phyloP scores from a whole-genome alignment of 2,888 invertebrate genomes.

The Ectemnius cavifrons region DNA sequence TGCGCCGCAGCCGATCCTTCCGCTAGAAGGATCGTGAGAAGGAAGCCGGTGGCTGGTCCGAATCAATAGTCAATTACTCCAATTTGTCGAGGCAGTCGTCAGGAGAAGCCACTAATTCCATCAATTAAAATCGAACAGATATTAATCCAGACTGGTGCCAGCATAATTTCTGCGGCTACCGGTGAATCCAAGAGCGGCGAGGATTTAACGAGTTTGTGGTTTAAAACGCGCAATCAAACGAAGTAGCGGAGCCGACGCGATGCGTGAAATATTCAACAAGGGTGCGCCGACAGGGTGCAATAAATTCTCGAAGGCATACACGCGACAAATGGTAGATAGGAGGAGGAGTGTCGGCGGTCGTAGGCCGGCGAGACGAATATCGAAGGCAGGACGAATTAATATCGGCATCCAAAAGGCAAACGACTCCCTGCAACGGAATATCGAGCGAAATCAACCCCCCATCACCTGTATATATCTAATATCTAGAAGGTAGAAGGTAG shows the following conservation, averaged over 20 bases:
- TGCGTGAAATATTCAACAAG: constrained; percentile 52
- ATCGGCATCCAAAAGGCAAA: constrained; percentile 35
- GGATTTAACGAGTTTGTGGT: constrained; percentile 30
- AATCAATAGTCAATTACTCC: too few relatives aligned
- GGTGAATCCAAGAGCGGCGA: not conserved
- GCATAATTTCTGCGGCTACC: not conserved
- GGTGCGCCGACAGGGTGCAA: constrained; percentile 17
- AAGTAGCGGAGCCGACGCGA: not conserved
- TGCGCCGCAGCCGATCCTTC: too few relatives aligned
- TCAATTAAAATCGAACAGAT: too few relatives aligned
- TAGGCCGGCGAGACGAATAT: not conserved
- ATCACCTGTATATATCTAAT: too few relatives aligned
- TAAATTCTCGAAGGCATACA: constrained; percentile 38
- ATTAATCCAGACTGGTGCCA: too few relatives aligned
- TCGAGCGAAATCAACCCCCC: constrained; percentile 14
- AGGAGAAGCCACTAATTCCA: too few relatives aligned
- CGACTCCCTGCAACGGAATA: constrained; percentile 26
- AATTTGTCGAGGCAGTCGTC: too few relatives aligned
- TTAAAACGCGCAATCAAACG: constrained; percentile 41
- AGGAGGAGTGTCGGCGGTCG: constrained; percentile 1
- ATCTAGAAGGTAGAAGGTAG: not conserved
- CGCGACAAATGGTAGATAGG: constrained; percentile 25
- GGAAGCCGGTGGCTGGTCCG: too few relatives aligned
- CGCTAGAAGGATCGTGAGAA: too few relatives aligned
- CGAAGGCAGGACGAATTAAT: constrained; percentile 50